A percentile compares a stretch with the other conserved stretches of the same genome.
Evolutionary conservation across 2,797 vertebrate genomes (phyloP).

Genomic region (Nasua narica): DNA sequence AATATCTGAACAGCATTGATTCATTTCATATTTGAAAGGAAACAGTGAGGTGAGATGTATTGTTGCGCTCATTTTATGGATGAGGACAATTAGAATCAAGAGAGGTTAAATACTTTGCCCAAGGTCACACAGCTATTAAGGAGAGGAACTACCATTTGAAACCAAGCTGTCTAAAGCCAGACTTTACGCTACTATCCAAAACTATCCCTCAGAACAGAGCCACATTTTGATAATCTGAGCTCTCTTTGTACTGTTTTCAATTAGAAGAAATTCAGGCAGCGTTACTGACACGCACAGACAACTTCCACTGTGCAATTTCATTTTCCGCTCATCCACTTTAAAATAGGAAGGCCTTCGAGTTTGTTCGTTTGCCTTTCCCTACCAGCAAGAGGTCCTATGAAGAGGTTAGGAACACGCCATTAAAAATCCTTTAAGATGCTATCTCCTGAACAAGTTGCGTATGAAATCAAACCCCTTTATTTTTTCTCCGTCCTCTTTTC

Average conservation of each 20-base stretch:
- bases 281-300: neutral
- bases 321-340: neutral
- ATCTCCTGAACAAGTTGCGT: neutral
- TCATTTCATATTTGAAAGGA: slow-evolving; percentile 29
- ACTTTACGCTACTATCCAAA: neutral
- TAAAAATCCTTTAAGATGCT: neutral
- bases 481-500: slow-evolving; percentile 6
- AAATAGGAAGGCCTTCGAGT: neutral
- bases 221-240: neutral
- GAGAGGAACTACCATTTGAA: neutral
- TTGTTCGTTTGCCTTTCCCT: neutral
- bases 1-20: neutral
- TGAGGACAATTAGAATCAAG: neutral
- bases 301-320: neutral
- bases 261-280: neutral
- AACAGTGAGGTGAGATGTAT: neutral
- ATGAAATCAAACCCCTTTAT: neutral
- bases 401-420: neutral
- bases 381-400: neutral
- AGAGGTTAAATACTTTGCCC: neutral
- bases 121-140: neutral
- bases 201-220: neutral
- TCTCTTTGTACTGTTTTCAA: neutral
- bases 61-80: neutral
- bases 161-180: neutral